A percentile compares a stretch with the other conserved stretches of the same genome.
Conservation (phyloP, 2,797 vertebrate genomes). For the Alca torda region DNA sequence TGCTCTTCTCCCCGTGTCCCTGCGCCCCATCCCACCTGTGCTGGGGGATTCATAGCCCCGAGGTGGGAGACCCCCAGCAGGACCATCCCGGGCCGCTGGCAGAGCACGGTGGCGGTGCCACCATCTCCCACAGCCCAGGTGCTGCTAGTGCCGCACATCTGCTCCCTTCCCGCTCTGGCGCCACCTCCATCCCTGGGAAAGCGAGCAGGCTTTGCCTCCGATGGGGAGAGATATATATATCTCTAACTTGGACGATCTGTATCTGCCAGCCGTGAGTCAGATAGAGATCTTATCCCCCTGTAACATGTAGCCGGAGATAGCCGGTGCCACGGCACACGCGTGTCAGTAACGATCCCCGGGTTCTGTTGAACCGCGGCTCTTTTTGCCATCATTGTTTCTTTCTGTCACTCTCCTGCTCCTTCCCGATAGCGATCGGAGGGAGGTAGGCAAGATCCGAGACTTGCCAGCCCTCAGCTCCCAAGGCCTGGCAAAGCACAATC, state of each 20-base stretch:
- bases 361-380: slow-evolving; percentile 37
- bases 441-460: slow-evolving; percentile 55
- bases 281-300: slow-evolving; percentile 61
- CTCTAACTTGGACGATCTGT: slow-evolving; percentile 51
- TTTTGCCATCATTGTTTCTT: slow-evolving; percentile 65
- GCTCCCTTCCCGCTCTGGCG: background rate
- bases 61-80: background rate
- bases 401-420: slow-evolving; percentile 52
- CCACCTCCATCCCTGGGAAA: slow-evolving; percentile 8
- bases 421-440: slow-evolving; percentile 55
- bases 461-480: slow-evolving; percentile 66
- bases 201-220: slow-evolving; percentile 26
- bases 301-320: slow-evolving; percentile 54
- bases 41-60: background rate
- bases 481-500: slow-evolving; percentile 42
- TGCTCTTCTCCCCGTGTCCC: background rate
- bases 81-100: accelerated
- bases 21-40: background rate
- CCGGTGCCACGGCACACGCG: slow-evolving; percentile 27
- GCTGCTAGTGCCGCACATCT: background rate
- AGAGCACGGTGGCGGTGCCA: background rate
- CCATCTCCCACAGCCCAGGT: background rate
- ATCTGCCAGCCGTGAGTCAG: slow-evolving; percentile 69
- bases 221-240: background rate
- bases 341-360: slow-evolving; percentile 44